Base-by-base conservation (phyloP, 1,140 invertebrate species). In the Musca vetustissima region DNA sequence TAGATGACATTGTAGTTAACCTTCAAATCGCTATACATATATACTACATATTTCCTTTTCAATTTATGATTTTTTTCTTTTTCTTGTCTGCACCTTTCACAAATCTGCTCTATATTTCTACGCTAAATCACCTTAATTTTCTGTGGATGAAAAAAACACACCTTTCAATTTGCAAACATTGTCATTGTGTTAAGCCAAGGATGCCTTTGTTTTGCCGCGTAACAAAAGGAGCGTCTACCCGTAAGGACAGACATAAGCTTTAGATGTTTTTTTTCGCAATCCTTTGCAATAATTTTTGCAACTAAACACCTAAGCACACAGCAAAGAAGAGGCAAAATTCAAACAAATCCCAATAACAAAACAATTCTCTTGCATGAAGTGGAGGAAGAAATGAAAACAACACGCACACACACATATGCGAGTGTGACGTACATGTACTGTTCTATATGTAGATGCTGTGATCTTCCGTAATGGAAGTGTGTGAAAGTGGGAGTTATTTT, bases 141-240 rank as follows among this genome's bases (percentile, higher is more conserved):
- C 53, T 43, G 36, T 43, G 36, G 36, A 43, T 43, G 24, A 28
- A 15, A 32, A 57, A 57, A 57, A 57, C 53, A 57, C 53, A 57
- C 53, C 53, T 57, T 57, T 24, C 22, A 57, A 22, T 28, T 28
- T 28, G 53, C 53, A 25, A 57, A 57, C 53, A 57, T 57, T 57
- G 15, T 13, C 36, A 43, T 43, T 43, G 36, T 43, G 36, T 43
- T 43, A 43, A 43, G 36, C 36, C 36, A 7, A 43, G 36, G 36
- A 57, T 25, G 24, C 19, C 22, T 55, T 55, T 55, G 52, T 55
- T 22, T 57, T 3, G 24, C 22, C 8, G 2, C 52, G 9, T 8
- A 22, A 43, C 36, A 43, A 43, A 43, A 11, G 7, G 36, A 43
- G 36, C 6, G 36, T 2, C n/a, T 43, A 43, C 36, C 11, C 36